Percentiles rank a stretch among this genome's conserved stretches.
phyloP scores from a whole-genome alignment of 2,797 vertebrate species.

The Pachyuromys duprasi region DNA sequence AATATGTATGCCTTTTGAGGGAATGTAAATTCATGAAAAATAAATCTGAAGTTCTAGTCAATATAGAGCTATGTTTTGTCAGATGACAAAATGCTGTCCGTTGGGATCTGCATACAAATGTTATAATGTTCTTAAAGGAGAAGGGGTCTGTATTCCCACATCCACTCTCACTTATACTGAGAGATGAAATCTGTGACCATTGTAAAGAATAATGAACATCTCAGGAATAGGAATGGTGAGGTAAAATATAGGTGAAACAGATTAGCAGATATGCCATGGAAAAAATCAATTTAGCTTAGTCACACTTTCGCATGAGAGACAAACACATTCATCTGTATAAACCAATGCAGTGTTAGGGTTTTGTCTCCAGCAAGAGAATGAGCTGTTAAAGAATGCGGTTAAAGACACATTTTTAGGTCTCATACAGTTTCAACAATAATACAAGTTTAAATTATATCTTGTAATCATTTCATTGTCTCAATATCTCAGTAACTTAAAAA shows the following conservation, averaged over 20 bases:
- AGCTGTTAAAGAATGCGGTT: background rate
- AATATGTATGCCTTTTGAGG: background rate
- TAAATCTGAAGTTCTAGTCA: background rate
- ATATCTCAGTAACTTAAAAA: slow-evolving; percentile 3
- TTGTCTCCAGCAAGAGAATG: background rate
- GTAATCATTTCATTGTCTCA: background rate
- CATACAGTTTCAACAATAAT: background rate
- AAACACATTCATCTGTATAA: background rate
- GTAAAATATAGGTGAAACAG: background rate
- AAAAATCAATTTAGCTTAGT: background rate
- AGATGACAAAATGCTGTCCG: too few species aligned
- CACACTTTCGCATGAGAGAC: background rate
- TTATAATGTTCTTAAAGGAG: background rate
- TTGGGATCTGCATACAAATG: background rate
- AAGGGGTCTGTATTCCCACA: too few species aligned
- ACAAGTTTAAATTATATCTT: background rate
- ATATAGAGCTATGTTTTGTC: background rate
- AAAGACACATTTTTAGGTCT: background rate
- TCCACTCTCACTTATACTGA: background rate
- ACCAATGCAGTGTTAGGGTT: background rate
- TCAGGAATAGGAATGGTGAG: background rate
- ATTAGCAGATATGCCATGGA: background rate
- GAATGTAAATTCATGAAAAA: background rate
- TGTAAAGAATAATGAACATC: background rate
- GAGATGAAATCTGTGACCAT: background rate